Evolutionary conservation across 2,113 vertebrate species (phyloP), one percentile per base, ranked within the genome.

Genomic region (Dolichallabes microphthalmus): DNA sequence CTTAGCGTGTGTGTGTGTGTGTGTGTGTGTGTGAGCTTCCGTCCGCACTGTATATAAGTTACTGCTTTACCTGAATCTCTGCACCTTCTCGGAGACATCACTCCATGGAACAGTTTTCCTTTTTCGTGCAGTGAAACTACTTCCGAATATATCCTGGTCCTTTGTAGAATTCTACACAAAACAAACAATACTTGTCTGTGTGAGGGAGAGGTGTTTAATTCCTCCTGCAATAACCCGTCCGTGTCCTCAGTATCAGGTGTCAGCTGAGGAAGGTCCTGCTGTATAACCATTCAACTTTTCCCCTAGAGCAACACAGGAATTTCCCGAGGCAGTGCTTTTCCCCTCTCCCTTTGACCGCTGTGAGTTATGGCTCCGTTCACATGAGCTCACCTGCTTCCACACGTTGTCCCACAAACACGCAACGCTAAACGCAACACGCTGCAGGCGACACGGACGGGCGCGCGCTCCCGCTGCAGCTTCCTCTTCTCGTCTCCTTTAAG

Each of bases 1-100:
- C 35, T 17, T 69, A 25, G 35, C 69, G 13, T 45, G 3, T 2
- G 78, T 61, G 53, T 80, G n/a, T 9, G 32, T 60, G 11, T 27
- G 17, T 11, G 78, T 61, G 53, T 80, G 25, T 7, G 30, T 58
- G 10, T n/a, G n/a, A n/a, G n/a, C n/a, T n/a, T n/a, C n/a, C n/a
- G n/a, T n/a, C n/a, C n/a, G n/a, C n/a, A n/a, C n/a, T 60, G 11
- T 27, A 11, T 11, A 58, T 61, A 35, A 35, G 17, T 10, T 5
- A 57, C 53, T 60, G 25, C 68, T 45, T 82, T 88, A 88, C 87
- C 87, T 86, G 58, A 39, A 25, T 17, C 88, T 76, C 92, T 93
- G 92, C 90, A 94, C 94, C 94, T 92, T 82, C 91, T 86, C 45
- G 84, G 61, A 88, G 74, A 66, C 87, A 68, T 94, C 88, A 92